Evolutionary conservation across 2,113 vertebrate genomes (phyloP), one percentile per base, ranked within the genome.

Genomic region (Lipophrys pholis): DNA sequence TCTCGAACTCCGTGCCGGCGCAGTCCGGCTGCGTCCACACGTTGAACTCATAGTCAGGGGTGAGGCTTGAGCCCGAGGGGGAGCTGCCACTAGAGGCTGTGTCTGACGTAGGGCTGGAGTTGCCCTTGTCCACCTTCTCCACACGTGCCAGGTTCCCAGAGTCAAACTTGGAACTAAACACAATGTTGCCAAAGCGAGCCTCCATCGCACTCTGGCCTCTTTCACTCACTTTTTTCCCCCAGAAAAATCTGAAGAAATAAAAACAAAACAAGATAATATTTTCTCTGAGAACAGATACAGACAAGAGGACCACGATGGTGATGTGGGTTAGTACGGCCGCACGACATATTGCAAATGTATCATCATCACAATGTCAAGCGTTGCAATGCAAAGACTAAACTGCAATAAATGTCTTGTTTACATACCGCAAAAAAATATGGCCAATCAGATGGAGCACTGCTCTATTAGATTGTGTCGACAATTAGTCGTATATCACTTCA

Each of bases 1-100:
- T 99, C 80, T 99, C 97, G 17, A 95, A 95, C 84, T 97, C 95
- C 0, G 97, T 97, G 8, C 95, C 95, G 0, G 94, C 96, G 30
- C 97, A 98, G 92, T 99, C 97, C 1, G 97, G 96, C 80, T 92
- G 95, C 5, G 96, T 97, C 97, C 97, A 99, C 43, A 97, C 93
- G 0, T 96, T 98, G 88, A 99, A 99, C 88, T 98, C 96, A 2
- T 95, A 95, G 91, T 99, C 97, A 1, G 95, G 92, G 10, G 57
- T 58, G 0, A 90, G 73, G 15, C 85, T 83, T 1, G 82, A 69
- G 43, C 77, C 86, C 3, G 73, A 69, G 12, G 61, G 7, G 12
- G 68, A 39, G 11, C 66, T 73, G 12, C 81, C 73, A 16, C 52
- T 36, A 2, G 83, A 54, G 45, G 58, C n/a, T 1, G 45, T 10